Evolutionary conservation across 2,797 vertebrate genomes (phyloP).

Genomic region (Buceros bicornis): DNA sequence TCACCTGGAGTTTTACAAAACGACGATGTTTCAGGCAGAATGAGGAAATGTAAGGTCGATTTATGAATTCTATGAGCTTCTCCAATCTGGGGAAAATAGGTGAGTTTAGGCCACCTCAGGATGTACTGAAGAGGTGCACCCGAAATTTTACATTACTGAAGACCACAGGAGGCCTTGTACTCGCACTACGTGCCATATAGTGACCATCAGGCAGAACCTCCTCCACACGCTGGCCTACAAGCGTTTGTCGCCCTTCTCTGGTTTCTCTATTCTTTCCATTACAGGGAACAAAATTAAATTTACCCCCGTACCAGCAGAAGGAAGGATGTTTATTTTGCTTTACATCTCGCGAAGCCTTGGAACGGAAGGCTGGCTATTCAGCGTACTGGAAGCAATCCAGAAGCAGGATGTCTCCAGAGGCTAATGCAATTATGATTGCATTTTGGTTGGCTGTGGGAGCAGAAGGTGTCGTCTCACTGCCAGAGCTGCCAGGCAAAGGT

Average conservation of each 20-base stretch:
- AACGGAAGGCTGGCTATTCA: neutral
- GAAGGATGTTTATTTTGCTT: constrained; percentile 1
- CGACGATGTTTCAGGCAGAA: neutral
- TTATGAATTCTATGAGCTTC: neutral
- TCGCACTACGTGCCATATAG: neutral
- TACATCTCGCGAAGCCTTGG: neutral
- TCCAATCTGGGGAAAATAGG: neutral
- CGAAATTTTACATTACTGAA: neutral
- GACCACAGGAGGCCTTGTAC: fast-evolving
- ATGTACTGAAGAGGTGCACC: neutral
- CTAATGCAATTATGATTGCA: constrained; percentile 13
- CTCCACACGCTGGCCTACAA: neutral
- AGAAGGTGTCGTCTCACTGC: neutral
- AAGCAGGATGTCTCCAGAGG: neutral
- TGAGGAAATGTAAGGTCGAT: neutral
- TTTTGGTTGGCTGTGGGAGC: neutral
- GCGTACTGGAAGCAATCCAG: neutral
- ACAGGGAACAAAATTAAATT: neutral
- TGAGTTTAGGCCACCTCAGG: neutral
- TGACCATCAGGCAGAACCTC: neutral
- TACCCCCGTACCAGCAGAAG: neutral
- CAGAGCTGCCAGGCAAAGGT: neutral
- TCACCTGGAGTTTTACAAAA: neutral
- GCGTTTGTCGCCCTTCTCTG: neutral
- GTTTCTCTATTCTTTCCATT: neutral